Evolutionary conservation across 2,113 vertebrate species (phyloP), one percentile per base, ranked within the genome.

Genomic region (Gobius niger): DNA sequence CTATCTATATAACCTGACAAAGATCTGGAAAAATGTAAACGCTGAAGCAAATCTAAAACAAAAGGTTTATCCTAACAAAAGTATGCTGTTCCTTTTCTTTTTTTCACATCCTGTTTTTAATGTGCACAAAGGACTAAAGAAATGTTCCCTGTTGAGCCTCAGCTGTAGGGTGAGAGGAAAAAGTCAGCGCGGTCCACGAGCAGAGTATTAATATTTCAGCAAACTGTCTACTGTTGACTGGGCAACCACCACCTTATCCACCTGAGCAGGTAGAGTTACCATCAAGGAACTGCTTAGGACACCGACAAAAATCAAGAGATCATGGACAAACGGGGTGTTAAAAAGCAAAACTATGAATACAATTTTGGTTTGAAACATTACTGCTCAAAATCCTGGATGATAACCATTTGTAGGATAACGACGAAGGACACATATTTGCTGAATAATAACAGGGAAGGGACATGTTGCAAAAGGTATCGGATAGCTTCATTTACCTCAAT

Each of bases 141-240:
- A 82, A 79, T 82, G 75, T 77, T 57, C n/a, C 4, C 16, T 46
- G 71, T 67, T 67, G 59, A 64, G 50, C 59, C 42, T 78, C 47
- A 6, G 76, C 66, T 60, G 64, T 53, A 16, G 65, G 65, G 66
- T 41, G 24, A 49, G 62, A 42, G 52, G 54, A 63, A 76, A 82
- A 72, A 41, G 73, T 69, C 69, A 68, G 82, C 77, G 82, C 44
- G 40, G 53, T 50, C 44, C 66, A 64, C 57, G 18, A 57, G 67
- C 60, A 56, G 40, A 11, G 16, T 67, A 91, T 92, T 78, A 92
- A 94, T 93, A 92, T 91, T 94, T 93, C 65, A 93, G 73, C 77
- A 86, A 67, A 24, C 76, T 75, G 68, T 83, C 75, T 70, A 50
- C 65, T 77, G 88, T 90, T 84, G 88, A 88, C 91, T 34, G 54